phyloP scores from a whole-genome alignment of 2,888 invertebrate species.

The Metacarcinus magister region DNA sequence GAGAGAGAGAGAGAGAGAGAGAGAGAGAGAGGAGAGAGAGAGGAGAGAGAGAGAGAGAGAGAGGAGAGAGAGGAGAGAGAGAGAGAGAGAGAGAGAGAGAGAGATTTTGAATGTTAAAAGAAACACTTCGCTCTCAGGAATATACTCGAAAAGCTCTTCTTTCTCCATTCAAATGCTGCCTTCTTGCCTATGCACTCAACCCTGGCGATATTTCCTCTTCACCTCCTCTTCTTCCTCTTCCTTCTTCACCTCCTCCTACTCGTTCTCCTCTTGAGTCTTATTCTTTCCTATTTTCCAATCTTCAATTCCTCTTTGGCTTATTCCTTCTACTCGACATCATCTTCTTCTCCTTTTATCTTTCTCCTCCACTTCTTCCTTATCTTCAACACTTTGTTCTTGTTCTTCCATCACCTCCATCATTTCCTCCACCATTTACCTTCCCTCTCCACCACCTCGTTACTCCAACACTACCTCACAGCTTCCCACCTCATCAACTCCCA shows the following conservation, averaged over 20 bases:
- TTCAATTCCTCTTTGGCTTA: not conserved
- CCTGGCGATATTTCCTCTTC: not conserved
- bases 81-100: slow-evolving; percentile 26
- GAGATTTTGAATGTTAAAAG: not conserved
- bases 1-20: not conserved
- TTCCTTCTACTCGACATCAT: not conserved
- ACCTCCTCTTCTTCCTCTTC: not conserved
- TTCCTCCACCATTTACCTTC: not conserved
- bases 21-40: not conserved
- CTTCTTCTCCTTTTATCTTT: not conserved
- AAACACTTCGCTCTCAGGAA: too few species aligned
- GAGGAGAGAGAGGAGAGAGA: not conserved
- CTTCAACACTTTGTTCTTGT: not conserved
- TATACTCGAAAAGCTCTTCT: not conserved
- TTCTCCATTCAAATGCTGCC: not conserved
- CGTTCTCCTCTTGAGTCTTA: not conserved
- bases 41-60: not conserved
- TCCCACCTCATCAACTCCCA: not conserved
- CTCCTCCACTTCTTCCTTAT: not conserved
- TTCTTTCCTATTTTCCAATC: not conserved
- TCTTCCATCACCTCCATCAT: not conserved
- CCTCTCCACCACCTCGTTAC: slow-evolving; percentile 29
- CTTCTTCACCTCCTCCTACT: not conserved
- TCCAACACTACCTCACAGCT: not conserved
- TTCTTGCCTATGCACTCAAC: not conserved